Base-by-base conservation (phyloP, 2,113 vertebrate species). In the Aythya baeri region DNA sequence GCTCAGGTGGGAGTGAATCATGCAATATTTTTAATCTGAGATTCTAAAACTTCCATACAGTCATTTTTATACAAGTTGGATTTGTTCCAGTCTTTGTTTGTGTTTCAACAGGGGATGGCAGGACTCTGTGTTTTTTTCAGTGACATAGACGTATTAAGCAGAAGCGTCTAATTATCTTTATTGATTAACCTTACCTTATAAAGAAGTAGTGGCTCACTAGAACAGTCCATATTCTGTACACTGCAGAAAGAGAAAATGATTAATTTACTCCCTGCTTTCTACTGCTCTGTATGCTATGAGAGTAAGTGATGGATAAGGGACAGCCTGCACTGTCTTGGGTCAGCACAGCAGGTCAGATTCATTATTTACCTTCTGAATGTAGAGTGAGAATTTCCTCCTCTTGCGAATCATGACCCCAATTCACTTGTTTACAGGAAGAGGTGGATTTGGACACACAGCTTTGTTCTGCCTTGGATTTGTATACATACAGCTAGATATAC, bases 151-250 rank as follows among this genome's bases (percentile, higher is more conserved):
- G 4, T 91, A 96, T 95, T 96, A 97, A 95, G 76, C 62, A 93
- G 83, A 86, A 91, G 55, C 46, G 58, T 95, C 94, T 94, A 96
- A 96, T 97, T 96, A 93, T 94, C 91, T 93, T 90, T 96, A 97
- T 96, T 91, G 94, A 95, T 96, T 96, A 95, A 94, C 89, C 73
- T 96, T 95, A 93, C 95, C 89, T 95, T 88, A 95, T 95, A 88
- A 95, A 94, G 82, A 38, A 91, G 86, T 57, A 89, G 94, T 92
- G 80, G 58, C 80, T 95, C 89, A 87, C 76, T 70, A 38, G 88
- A 71, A 41, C 83, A 96, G 93, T 92, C 89, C 71, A 27, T 94
- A 70, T 93, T 88, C 93, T 94, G 89, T 70, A 75, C 41, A 13
- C 73, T 91, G 91, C 75, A 83, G 82, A 83, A 67, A 55, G 83